phyloP scores from a whole-genome alignment of 2,888 invertebrate genomes.

The Saturnia pavonia region DNA sequence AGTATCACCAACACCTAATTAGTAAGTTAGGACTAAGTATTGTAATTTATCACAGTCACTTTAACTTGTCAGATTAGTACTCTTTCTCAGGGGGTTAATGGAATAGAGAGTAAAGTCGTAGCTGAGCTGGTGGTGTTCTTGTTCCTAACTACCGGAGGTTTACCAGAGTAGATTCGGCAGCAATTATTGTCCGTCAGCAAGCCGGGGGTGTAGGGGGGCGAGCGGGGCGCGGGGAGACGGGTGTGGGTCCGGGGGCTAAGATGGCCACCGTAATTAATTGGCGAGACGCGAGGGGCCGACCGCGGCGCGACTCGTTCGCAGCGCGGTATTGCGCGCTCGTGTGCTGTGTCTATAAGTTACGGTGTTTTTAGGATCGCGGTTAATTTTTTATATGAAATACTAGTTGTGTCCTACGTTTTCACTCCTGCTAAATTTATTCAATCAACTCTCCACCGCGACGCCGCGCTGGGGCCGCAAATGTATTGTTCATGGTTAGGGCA shows the following conservation, averaged over 20 bases:
- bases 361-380: not conserved
- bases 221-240: constrained; percentile 32
- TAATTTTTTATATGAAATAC: not conserved
- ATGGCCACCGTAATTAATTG: constrained; percentile 82
- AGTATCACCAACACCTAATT: not conserved
- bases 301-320: constrained; percentile 73
- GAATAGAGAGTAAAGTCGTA: constrained; percentile 23
- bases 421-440: too few species aligned
- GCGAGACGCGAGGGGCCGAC: constrained; percentile 80
- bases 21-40: constrained; percentile 3
- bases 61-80: constrained; percentile 12
- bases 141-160: constrained; percentile 37
- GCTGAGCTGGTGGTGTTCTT: constrained; percentile 25
- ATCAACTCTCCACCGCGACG: too few species aligned
- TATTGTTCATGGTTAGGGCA: too few species aligned
- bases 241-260: constrained; percentile 61
- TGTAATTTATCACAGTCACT: not conserved
- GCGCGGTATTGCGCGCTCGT: constrained; percentile 76
- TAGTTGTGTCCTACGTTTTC: too few species aligned
- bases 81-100: constrained; percentile 17
- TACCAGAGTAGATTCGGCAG: constrained; percentile 62
- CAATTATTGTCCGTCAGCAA: constrained; percentile 79
- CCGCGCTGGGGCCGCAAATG: too few species aligned
- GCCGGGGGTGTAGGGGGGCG: constrained; percentile 40
- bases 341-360: constrained; percentile 33